Evolutionary conservation across 2,888 invertebrate species (phyloP), one percentile per base, ranked within the genome.

Genomic region (Lobophora halterata): DNA sequence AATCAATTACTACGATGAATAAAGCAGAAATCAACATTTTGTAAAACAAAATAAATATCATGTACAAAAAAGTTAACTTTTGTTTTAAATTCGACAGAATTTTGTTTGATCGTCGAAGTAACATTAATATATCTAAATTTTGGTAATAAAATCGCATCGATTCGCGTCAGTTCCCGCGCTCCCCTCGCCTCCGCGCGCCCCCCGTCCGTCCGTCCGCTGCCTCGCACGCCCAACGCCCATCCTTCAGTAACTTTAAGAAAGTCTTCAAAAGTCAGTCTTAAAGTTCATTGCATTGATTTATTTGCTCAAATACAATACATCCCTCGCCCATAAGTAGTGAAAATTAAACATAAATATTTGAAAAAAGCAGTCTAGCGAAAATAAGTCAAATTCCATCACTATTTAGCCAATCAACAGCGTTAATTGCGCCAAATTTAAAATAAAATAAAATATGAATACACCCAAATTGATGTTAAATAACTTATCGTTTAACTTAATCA

Each of bases 201-300:
- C 30, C 24, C 29, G 24, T 17, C 20, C 34, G 45, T 41, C 28
- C 45, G 45, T 43, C 46, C 57, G 54, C 50, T 42, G 47, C 37
- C 48, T 41, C 52, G 41, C 46, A 48, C 38, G 43, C 46, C 55
- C 57, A n/a, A n/a, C n/a, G n/a, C n/a, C n/a, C n/a, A n/a, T 54
- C 65, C 60, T 55, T 60, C 69, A 64, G 62, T 71, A 57, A 75
- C 77, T 79, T 80, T 73, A 78, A 83, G 85, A 86, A 85, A 86
- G 86, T 86, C 86, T 86, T 86, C 79, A 82, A 61, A 83, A 83
- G 83, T 86, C 86, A 86, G 86, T 83, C 86, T 86, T 70, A 82
- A 83, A 85, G 73, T 78, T 79, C 85, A 83, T 86, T 86, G 86
- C 83, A 81, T 82, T 82, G 80, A 77, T 78, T 79, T 65, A 65